Conservation (phyloP, 30 jellyfish, hydroid and myxozoan genomes). For the Chrysaora quinquecirrha region DNA sequence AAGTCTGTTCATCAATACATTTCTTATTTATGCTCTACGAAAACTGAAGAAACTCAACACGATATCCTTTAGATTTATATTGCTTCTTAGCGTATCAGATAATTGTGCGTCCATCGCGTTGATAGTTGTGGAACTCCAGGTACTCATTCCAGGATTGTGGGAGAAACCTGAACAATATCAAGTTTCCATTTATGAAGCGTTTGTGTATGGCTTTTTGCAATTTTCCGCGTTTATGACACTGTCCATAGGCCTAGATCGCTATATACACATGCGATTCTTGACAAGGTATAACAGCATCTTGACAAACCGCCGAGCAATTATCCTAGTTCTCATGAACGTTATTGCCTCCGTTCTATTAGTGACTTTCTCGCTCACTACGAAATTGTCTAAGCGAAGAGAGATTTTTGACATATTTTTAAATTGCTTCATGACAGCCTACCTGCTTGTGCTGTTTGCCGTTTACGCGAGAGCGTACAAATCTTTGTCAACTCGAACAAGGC, state of each 20-base stretch:
- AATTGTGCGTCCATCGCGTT: too few species aligned
- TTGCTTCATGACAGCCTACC: background rate
- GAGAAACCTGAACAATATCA: too few species aligned
- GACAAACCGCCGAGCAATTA: conserved; percentile 30
- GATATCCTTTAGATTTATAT: too few species aligned
- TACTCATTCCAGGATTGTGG: too few species aligned
- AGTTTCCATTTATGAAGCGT: too few species aligned
- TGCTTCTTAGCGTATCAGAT: too few species aligned
- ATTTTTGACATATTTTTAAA: background rate
- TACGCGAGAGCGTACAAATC: background rate
- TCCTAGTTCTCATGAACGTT: conserved; percentile 12
- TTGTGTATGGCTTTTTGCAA: background rate
- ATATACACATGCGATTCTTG: conserved; percentile 46
- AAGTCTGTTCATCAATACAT: too few species aligned
- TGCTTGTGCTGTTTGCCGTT: background rate
- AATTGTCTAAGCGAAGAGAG: too few species aligned
- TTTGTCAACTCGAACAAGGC: background rate
- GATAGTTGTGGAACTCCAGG: too few species aligned
- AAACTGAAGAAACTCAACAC: too few species aligned
- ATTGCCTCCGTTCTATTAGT: background rate
- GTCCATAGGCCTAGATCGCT: conserved; percentile 14
- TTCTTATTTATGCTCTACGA: too few species aligned
- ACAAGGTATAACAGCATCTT: conserved; percentile 29
- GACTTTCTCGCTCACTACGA: background rate
- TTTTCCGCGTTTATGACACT: background rate